Conservation (phyloP, 2,797 vertebrate species). For the Neomorphus geoffroyi region DNA sequence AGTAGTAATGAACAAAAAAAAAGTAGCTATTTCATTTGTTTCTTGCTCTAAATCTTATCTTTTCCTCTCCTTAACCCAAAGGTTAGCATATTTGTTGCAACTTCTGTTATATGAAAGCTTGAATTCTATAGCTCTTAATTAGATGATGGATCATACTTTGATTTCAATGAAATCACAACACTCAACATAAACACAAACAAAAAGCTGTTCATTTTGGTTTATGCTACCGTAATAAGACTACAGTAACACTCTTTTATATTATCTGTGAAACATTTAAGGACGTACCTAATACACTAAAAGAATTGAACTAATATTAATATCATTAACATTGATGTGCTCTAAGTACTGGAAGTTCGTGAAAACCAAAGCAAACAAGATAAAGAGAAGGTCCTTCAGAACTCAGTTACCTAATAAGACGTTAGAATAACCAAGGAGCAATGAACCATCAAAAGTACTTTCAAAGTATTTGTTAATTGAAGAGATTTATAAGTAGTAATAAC, state of each 20-base stretch:
- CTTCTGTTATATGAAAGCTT: not conserved
- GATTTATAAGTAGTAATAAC: not conserved
- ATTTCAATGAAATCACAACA: not conserved
- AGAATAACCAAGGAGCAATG: not conserved
- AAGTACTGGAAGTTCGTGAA: not conserved
- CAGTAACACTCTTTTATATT: not conserved
- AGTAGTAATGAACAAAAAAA: not conserved
- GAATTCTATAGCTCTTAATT: not conserved
- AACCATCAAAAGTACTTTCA: not conserved
- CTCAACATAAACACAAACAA: not conserved
- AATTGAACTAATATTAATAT: not conserved
- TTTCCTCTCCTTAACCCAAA: not conserved
- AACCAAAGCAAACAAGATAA: not conserved
- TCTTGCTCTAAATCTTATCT: not conserved
- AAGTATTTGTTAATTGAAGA: not conserved
- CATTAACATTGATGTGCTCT: not conserved
- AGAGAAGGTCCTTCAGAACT: not conserved
- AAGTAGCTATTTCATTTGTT: not conserved
- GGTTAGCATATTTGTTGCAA: not conserved
- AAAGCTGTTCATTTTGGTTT: not conserved
- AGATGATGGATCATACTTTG: not conserved
- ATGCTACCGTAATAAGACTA: not conserved
- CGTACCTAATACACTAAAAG: not conserved
- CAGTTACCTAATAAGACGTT: not conserved
- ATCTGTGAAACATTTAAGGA: not conserved